These are phyloP conservation scores for Drosophila rufa DNA, from an alignment of 1,140 invertebrate genomes.

Conservation along the genomic window DNA sequence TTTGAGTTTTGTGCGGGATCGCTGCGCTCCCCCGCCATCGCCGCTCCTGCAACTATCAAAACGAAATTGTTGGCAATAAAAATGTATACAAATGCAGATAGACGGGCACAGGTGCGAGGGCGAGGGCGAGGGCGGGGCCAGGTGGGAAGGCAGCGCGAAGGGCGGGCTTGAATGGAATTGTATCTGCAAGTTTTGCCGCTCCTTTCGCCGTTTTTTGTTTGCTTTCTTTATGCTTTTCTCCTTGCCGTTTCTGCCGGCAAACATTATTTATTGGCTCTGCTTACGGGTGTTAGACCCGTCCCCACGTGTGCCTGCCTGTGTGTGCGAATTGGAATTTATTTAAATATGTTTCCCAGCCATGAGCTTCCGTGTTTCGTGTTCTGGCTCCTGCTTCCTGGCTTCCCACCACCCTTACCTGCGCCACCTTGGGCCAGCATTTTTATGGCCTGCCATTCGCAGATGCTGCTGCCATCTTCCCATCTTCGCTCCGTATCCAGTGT, in stretches of 20 bases:
- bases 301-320: conserved; percentile 7
- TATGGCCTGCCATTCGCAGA: conserved; percentile 79
- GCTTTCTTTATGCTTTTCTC: not conserved
- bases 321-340: conserved; percentile 77
- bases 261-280: conserved; percentile 79
- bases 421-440: conserved; percentile 71
- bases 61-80: conserved; percentile 81
- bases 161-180: conserved; percentile 25
- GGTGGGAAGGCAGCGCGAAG: not conserved
- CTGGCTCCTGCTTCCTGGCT: conserved; percentile 1
- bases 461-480: conserved; percentile 30
- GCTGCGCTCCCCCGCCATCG: conserved; percentile 5
- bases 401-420: conserved; percentile 25
- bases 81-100: conserved; percentile 77
- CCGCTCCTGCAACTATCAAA: conserved; percentile 70
- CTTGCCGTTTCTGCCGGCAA: conserved; percentile 24
- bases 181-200: conserved; percentile 54
- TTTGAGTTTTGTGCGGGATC: conserved; percentile 60
- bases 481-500: conserved; percentile 19
- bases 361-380: conserved; percentile 17
- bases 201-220: conserved; percentile 23
- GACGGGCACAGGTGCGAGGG: conserved; percentile 31
- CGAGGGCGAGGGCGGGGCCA: too few relatives aligned
- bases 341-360: conserved; percentile 68
- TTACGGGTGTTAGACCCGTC: conserved; percentile 45